Evolutionary conservation across 2,113 vertebrate genomes (phyloP), one percentile per base, ranked within the genome.

Genomic region (Menidia beryllina): DNA sequence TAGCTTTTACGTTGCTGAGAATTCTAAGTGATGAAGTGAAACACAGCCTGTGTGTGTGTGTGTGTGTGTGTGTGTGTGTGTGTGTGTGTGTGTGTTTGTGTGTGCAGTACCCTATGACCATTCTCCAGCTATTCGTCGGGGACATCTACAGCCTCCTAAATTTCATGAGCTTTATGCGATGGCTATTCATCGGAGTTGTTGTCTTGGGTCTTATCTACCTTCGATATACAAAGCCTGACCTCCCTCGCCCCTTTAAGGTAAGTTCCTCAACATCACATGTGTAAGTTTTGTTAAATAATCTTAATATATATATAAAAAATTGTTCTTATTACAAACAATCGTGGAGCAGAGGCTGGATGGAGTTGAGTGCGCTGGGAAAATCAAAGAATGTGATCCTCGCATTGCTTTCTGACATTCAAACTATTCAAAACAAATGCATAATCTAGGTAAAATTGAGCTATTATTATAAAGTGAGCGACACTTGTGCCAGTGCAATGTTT

Each of bases 221-320:
- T 54, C 91, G 97, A 86, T 96, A 96, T 79, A 98, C 94, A 53
- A 92, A 91, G 53, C 97, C 97, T 19, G 94, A 97, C 85, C 95
- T 98, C 89, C 95, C 91, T 79, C 95, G 98, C 45, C 97, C 98
- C 84, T 99, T 99, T 91, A 98, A 97, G 97, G 98, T 99, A 86
- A 79, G 84, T 55, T 10, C 30, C 48, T 24, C 15, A 48, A 63
- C 62, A 69, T 25, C 39, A n/a, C n/a, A n/a, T n/a, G n/a, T n/a
- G n/a, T n/a, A n/a, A n/a, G n/a, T n/a, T n/a, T n/a, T n/a, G n/a
- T n/a, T n/a, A n/a, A n/a, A n/a, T n/a, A n/a, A n/a, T n/a, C n/a
- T n/a, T n/a, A n/a, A n/a, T n/a, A n/a, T n/a, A n/a, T n/a, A n/a
- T n/a, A n/a, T n/a, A n/a, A n/a, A n/a, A n/a, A n/a, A n/a, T n/a